These are phyloP conservation scores for Neocloeon triangulifer DNA, from an alignment of 1,140 invertebrate genomes.

Conservation along the genomic window DNA sequence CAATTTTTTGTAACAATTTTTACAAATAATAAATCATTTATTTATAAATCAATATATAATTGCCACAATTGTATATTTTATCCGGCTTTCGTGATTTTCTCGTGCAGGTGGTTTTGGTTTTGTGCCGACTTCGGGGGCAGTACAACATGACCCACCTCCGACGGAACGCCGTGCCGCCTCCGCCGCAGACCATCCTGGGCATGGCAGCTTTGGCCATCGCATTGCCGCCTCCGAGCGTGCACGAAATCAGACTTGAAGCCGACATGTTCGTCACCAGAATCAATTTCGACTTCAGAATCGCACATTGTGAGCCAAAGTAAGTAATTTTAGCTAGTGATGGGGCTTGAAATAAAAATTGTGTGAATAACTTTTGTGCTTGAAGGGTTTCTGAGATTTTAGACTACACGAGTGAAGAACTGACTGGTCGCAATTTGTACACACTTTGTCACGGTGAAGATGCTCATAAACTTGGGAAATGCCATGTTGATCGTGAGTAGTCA, in stretches of 20 bases:
- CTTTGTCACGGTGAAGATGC: slow-evolving; percentile 90
- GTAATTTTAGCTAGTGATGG: slow-evolving; percentile 13
- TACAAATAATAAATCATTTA: no score
- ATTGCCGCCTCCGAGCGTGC: slow-evolving; percentile 82
- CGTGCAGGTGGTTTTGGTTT: slow-evolving; percentile 75
- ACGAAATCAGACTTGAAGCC: slow-evolving; percentile 84
- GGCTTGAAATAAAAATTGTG: not conserved
- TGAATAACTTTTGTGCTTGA: slow-evolving; percentile 11
- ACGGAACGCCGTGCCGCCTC: slow-evolving; percentile 38
- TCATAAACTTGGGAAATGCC: slow-evolving; percentile 74
- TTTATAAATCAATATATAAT: no score
- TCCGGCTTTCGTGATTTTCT: no score
- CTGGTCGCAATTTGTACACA: slow-evolving; percentile 79
- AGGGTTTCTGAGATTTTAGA: slow-evolving; percentile 85
- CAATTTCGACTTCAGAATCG: slow-evolving; percentile 87
- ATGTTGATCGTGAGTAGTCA: slow-evolving; percentile 72
- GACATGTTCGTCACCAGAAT: slow-evolving; percentile 95
- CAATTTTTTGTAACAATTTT: no score
- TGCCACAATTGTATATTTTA: no score
- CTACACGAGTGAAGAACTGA: slow-evolving; percentile 80
- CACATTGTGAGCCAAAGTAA: slow-evolving; percentile 90
- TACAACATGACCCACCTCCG: slow-evolving; percentile 74
- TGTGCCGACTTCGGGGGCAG: slow-evolving; percentile 74
- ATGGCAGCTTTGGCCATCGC: slow-evolving; percentile 89
- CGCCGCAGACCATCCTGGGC: slow-evolving; percentile 65